Conservation (phyloP, 2,888 invertebrate species). For the Agrilus biguttatus region DNA sequence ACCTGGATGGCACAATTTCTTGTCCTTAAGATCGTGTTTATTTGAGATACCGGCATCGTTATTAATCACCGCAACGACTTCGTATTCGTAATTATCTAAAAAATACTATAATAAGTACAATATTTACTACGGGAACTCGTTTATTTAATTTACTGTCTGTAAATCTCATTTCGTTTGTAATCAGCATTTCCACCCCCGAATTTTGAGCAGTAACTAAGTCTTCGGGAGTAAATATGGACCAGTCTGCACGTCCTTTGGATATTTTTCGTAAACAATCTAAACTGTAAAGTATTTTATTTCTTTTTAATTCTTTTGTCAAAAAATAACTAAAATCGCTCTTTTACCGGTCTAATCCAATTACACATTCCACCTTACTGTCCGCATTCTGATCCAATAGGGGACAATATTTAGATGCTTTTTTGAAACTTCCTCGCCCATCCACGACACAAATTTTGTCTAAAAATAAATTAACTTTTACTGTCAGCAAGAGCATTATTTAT, state of each 20-base stretch:
- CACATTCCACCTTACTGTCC: slow-evolving; percentile 51
- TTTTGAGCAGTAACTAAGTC: slow-evolving; percentile 64
- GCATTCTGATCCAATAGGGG: slow-evolving; percentile 40
- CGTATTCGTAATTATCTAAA: slow-evolving; percentile 40
- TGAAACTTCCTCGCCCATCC: slow-evolving; percentile 46
- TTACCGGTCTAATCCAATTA: slow-evolving; percentile 56
- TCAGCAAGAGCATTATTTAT: too few species aligned
- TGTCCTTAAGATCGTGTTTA: slow-evolving; percentile 47
- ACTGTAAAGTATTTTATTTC: slow-evolving; percentile 30
- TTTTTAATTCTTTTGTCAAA: slow-evolving; percentile 1
- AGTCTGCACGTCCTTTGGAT: slow-evolving; percentile 63
- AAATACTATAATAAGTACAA: slow-evolving; percentile 4
- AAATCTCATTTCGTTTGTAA: slow-evolving; percentile 53
- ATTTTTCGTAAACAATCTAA: slow-evolving; percentile 69
- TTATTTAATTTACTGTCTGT: slow-evolving; percentile 33
- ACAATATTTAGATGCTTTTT: slow-evolving; percentile 46
- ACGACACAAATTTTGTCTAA: slow-evolving; percentile 60
- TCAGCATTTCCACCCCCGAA: slow-evolving; percentile 49
- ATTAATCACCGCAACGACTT: slow-evolving; percentile 51
- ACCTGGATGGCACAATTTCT: slow-evolving; percentile 71
- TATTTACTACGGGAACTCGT: neutral
- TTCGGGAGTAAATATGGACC: slow-evolving; percentile 71
- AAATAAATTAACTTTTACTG: slow-evolving; percentile 13
- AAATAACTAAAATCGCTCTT: slow-evolving; percentile 3
- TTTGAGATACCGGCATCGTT: slow-evolving; percentile 44